These are phyloP conservation scores for Chloromyia formosa DNA, from an alignment of 2,888 invertebrate species.

Conservation along the genomic window DNA sequence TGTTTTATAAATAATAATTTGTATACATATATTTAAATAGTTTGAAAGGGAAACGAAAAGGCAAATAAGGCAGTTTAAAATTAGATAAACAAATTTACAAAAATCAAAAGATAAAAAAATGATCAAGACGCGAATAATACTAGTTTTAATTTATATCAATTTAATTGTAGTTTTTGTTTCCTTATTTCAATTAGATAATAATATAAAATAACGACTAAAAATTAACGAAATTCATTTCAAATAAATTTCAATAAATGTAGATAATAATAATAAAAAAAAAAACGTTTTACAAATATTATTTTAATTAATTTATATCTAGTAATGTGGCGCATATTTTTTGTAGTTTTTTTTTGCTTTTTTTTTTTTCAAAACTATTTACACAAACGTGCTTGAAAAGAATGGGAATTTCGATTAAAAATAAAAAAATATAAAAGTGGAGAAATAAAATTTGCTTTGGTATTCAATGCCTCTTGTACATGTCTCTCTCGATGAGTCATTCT, in stretches of 20 bases:
- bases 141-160: background rate
- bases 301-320: slow-evolving; percentile 54
- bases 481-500: slow-evolving; percentile 45
- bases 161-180: slow-evolving; percentile 1
- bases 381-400: slow-evolving; percentile 37
- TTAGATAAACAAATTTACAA: slow-evolving; percentile 5
- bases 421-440: background rate
- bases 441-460: slow-evolving; percentile 58
- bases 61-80: background rate
- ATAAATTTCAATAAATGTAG: slow-evolving; percentile 1
- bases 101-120: background rate
- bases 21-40: background rate
- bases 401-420: slow-evolving; percentile 48
- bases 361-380: slow-evolving; percentile 20
- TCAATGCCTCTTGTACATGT: slow-evolving; percentile 61
- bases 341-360: slow-evolving; percentile 47
- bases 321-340: slow-evolving; percentile 48
- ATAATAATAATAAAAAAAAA: slow-evolving; percentile 14
- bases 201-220: slow-evolving; percentile 27
- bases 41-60: background rate
- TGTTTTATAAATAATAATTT: background rate
- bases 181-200: background rate
- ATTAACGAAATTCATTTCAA: slow-evolving; percentile 28
- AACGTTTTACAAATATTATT: slow-evolving; percentile 17
- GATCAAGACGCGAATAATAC: too few relatives aligned